Evolutionary conservation across 2,797 vertebrate genomes (phyloP).

Genomic region (Typhlichthys eigenmanni): DNA sequence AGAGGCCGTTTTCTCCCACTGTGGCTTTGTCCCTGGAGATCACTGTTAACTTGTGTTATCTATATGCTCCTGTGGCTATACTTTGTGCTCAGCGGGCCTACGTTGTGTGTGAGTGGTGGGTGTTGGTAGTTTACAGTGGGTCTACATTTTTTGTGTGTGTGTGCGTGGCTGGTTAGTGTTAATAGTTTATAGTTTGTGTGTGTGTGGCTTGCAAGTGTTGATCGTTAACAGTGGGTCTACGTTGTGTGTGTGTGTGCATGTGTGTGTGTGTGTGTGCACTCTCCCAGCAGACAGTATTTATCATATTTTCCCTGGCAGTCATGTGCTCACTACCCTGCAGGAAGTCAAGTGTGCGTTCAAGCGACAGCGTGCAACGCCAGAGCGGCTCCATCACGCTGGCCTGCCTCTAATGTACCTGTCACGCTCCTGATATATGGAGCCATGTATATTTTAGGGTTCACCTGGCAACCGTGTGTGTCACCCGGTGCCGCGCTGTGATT

Average conservation of each 20-base stretch:
- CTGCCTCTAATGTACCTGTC: constrained; percentile 73
- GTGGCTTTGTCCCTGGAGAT: background rate
- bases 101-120: too few species aligned
- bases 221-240: background rate
- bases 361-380: constrained; percentile 47
- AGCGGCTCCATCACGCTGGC: constrained; percentile 52
- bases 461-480: constrained; percentile 65
- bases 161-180: too few species aligned
- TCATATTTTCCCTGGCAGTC: constrained; percentile 48
- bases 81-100: too few species aligned
- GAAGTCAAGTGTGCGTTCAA: constrained; percentile 58
- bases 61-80: background rate
- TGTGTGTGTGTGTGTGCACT: constrained; percentile 1
- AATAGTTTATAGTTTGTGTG: background rate
- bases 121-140: too few species aligned
- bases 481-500: constrained; percentile 69
- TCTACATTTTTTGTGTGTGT: too few species aligned
- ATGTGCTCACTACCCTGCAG: constrained; percentile 38
- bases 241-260: background rate
- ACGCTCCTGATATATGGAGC: constrained; percentile 70
- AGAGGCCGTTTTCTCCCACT: background rate
- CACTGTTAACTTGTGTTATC: background rate
- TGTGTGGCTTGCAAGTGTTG: background rate
- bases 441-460: constrained; percentile 79
- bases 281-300: constrained; percentile 43